Conservation (phyloP, 2,113 vertebrate species). For the Spermophilus dauricus region DNA sequence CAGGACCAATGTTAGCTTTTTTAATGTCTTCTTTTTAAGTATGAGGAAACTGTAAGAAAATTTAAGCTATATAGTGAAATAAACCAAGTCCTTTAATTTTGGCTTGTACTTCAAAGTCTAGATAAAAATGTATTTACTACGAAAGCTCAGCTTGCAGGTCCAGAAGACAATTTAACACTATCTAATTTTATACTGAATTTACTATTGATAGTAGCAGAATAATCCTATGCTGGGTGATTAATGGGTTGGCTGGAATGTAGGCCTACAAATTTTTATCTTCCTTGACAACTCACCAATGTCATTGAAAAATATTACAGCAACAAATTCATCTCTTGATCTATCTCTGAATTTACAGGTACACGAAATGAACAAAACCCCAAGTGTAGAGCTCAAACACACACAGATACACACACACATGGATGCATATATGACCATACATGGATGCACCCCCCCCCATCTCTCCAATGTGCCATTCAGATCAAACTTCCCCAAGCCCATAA, state of each 20-base stretch:
- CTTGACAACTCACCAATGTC: slow-evolving; percentile 44
- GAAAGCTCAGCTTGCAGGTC: slow-evolving; percentile 27
- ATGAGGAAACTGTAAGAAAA: background rate
- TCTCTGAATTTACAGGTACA: slow-evolving; percentile 38
- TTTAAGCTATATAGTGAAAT: background rate
- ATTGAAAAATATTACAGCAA: background rate
- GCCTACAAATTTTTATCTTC: slow-evolving; percentile 60
- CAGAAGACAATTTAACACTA: slow-evolving; percentile 27
- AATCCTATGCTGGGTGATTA: slow-evolving; percentile 42
- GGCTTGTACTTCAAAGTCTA: slow-evolving; percentile 7
- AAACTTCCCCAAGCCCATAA: background rate
- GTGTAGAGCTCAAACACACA: background rate
- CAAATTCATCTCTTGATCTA: slow-evolving; percentile 49
- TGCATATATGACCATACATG: too few species aligned
- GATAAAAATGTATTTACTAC: slow-evolving; percentile 58
- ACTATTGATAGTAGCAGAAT: slow-evolving; percentile 12
- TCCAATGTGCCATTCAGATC: background rate
- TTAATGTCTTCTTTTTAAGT: slow-evolving; percentile 39
- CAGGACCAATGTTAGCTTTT: background rate
- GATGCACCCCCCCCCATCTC: background rate
- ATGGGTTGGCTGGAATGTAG: slow-evolving; percentile 40
- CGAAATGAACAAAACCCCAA: background rate
- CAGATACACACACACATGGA: background rate
- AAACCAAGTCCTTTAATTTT: slow-evolving; percentile 7
- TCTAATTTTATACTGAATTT: slow-evolving; percentile 64